phyloP scores from a whole-genome alignment of 2,113 vertebrate genomes.

The Ranitomeya imitator region DNA sequence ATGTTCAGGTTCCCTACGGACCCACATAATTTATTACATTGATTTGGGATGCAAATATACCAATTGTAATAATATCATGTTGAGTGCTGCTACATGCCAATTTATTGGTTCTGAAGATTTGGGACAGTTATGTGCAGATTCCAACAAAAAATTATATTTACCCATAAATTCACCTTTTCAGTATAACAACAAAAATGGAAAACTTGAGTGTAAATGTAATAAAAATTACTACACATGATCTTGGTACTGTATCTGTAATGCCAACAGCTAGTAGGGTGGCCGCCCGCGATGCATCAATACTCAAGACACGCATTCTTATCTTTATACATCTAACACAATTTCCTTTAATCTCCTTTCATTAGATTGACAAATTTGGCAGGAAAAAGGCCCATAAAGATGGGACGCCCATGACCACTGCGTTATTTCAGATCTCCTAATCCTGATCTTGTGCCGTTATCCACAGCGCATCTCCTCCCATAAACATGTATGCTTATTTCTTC shows the following conservation, averaged over 20 bases:
- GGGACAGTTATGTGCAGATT: neutral
- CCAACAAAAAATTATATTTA: neutral
- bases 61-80: neutral
- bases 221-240: neutral
- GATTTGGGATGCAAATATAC: neutral
- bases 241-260: neutral
- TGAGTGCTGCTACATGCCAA: neutral
- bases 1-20: neutral
- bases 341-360: neutral
- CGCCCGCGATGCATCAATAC: neutral
- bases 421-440: neutral
- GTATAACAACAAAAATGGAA: neutral
- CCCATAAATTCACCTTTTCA: neutral
- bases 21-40: neutral
- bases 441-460: conserved; percentile 9
- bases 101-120: neutral
- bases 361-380: neutral
- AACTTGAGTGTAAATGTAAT: neutral
- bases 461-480: conserved; percentile 3
- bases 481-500: neutral
- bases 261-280: neutral
- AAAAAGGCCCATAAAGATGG: neutral
- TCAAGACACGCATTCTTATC: neutral
- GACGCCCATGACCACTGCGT: neutral
- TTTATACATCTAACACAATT: neutral